Conservation (phyloP, 2,113 vertebrate species). For the zebrafish (Danio rerio) region DNA sequence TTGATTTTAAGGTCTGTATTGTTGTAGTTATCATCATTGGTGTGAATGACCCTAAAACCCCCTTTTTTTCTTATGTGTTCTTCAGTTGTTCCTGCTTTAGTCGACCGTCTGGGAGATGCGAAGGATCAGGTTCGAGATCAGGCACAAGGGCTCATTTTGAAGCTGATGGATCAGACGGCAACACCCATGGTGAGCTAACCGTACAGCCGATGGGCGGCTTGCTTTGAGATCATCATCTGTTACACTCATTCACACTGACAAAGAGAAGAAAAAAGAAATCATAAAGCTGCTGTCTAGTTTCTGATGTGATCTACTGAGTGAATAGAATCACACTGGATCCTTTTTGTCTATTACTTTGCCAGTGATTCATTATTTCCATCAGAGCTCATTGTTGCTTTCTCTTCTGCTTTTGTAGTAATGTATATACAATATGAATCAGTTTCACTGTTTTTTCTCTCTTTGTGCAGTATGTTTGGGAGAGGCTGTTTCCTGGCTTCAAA, state of each 20-base stretch:
- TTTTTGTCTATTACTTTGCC: neutral
- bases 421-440: neutral
- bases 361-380: constrained; percentile 22
- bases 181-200: constrained; percentile 85
- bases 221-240: neutral
- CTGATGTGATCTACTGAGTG: neutral
- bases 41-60: neutral
- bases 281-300: neutral
- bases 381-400: neutral
- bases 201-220: neutral
- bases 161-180: constrained; percentile 87
- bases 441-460: constrained; percentile 50
- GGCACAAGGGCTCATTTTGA: constrained; percentile 88
- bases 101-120: constrained; percentile 92
- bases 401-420: constrained; percentile 41
- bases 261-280: neutral
- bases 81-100: constrained; percentile 86
- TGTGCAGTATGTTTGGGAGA: constrained; percentile 90
- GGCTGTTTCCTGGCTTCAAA: constrained; percentile 89
- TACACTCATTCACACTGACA: neutral
- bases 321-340: neutral
- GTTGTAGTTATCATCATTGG: too few relatives aligned
- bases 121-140: constrained; percentile 97
- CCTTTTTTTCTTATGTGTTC: neutral
- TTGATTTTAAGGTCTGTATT: too few relatives aligned